Evolutionary conservation across 1,140 invertebrate species (phyloP), one percentile per base, ranked within the genome.

Genomic region (Leptinotarsa undecemlineata): DNA sequence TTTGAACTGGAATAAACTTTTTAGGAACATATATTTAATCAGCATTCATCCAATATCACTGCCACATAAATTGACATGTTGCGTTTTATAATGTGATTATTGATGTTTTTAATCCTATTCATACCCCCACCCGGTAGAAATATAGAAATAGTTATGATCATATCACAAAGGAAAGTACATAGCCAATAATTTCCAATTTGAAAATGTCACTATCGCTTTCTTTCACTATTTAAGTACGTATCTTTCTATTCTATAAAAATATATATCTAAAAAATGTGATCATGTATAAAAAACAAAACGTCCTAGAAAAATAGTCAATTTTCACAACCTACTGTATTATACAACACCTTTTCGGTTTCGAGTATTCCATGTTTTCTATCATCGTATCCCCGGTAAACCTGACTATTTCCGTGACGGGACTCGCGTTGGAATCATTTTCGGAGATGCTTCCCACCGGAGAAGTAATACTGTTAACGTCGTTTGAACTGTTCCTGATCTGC

Each of bases 401-500:
- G 69, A 88, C 86, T 76, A 90, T 88, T 76, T 88, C 86, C 15
- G 79, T 76, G 20, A 79, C 64, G 61, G 74, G 77, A 68, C 84
- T 81, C 4, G 81, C 77, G 72, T 60, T 84, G 1, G 84, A 77
- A 33, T 87, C 87, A 20, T 81, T 83, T 75, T 86, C 87, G 51
- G 82, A 79, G 71, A 88, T 84, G 71, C 86, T 84, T 71, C 86
- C 85, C 63, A 86, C 83, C 15, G 85, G 85, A 64, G 85, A 83
- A 19, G 83, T 80, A 42, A 87, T 81, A 17, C 85, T 85, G 72
- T 87, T 88, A 6, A 87, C 86, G 73, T 88, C 88, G 5, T 86
- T 83, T 26, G 87, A 88, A 79, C 90, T 90, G 73, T 91, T 92
- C 76, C 94, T 87, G 81, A 92, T 94, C 78, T 95, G 92, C 14